A percentile compares a stretch with the other conserved stretches of the same genome.
Evolutionary conservation across 2,113 vertebrate species (phyloP).

Genomic region (Tor tambroides): DNA sequence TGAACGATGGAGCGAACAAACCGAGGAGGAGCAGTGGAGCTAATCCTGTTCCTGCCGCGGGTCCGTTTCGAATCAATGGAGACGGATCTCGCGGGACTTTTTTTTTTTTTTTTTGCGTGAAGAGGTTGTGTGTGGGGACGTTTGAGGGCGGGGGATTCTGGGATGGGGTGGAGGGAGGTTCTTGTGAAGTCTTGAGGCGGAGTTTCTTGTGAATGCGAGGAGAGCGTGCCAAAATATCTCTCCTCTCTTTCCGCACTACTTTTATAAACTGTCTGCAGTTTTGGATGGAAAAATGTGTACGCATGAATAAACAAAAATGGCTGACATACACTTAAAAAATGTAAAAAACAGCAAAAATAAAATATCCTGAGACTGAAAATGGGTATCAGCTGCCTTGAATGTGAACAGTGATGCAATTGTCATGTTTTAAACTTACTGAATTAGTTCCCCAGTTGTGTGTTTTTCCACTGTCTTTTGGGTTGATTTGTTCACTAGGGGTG

Average conservation of each 20-base stretch:
- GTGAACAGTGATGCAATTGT: conserved; percentile 60
- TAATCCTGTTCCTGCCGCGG: conserved; percentile 26
- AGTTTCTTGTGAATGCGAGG: conserved; percentile 64
- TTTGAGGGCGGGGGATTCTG: conserved; percentile 58
- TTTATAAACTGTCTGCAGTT: conserved; percentile 65
- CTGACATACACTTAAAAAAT: conserved; percentile 56
- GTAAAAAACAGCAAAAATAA: conserved; percentile 52
- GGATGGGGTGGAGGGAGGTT: conserved; percentile 59
- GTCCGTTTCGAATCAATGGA: conserved; percentile 36
- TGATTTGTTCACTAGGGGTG: conserved; percentile 49
- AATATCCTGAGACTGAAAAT: conserved; percentile 65
- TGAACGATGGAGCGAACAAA: neutral
- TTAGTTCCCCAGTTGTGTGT: conserved; percentile 3
- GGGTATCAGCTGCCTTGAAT: conserved; percentile 71
- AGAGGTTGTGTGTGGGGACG: conserved; percentile 55
- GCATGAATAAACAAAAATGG: conserved; percentile 31
- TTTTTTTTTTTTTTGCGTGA: conserved; percentile 64
- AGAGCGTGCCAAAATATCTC: conserved; percentile 54
- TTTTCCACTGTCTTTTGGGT: conserved; percentile 61
- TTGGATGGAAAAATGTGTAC: conserved; percentile 44
- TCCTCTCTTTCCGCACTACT: conserved; percentile 62
- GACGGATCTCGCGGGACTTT: conserved; percentile 56
- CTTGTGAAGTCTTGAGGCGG: conserved; percentile 69
- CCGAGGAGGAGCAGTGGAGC: conserved; percentile 36
- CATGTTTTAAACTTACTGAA: conserved; percentile 56